Conservation (phyloP, 2,113 vertebrate genomes). For the Patagioenas fasciata region DNA sequence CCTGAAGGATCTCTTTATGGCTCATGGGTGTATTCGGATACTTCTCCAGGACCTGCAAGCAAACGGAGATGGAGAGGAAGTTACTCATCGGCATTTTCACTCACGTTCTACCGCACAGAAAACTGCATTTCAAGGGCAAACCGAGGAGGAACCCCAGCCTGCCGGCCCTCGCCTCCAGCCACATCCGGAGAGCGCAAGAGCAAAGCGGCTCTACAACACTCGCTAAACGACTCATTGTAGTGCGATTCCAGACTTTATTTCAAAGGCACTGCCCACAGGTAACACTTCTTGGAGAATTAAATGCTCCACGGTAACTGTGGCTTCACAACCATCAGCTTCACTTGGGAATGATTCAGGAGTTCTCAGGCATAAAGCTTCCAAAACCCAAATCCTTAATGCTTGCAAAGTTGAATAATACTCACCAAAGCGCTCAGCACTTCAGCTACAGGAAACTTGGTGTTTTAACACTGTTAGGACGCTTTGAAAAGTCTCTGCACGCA, state of each 20-base stretch:
- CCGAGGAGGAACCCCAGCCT: background rate
- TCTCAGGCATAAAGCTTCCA: rapidly evolving
- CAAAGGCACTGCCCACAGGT: too few species aligned
- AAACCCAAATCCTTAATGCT: rapidly evolving
- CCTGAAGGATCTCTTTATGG: constrained; percentile 98
- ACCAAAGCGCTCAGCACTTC: too few species aligned
- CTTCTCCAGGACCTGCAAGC: constrained; percentile 92
- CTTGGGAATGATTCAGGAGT: background rate
- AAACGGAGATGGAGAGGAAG: background rate
- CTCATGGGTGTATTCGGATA: constrained; percentile 99
- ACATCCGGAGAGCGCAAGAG: background rate
- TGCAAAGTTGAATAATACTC: background rate
- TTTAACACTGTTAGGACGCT: background rate
- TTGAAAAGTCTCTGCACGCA: background rate
- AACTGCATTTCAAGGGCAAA: rapidly evolving
- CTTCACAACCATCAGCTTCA: background rate
- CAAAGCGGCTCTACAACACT: background rate
- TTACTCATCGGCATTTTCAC: background rate
- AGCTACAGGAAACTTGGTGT: background rate
- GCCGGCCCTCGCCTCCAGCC: too few species aligned
- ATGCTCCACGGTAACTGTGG: too few species aligned
- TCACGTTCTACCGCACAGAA: background rate
- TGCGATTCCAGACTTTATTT: background rate
- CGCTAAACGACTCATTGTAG: too few species aligned
- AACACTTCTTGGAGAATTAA: background rate